These are phyloP conservation scores for Ophion ventricosus DNA, from an alignment of 2,888 invertebrate genomes.

Conservation along the genomic window DNA sequence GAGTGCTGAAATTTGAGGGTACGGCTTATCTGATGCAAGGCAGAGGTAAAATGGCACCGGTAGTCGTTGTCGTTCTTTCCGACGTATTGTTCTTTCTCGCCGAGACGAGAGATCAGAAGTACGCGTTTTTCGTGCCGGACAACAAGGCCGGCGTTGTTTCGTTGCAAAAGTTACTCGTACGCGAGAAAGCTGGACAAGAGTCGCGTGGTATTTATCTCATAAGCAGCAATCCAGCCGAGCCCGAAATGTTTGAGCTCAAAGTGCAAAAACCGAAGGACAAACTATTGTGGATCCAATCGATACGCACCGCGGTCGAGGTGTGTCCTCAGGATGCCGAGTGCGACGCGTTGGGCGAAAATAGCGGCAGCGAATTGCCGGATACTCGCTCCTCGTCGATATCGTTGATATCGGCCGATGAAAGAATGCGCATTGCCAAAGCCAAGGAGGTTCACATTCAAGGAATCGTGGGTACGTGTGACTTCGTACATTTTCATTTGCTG, in stretches of 20 bases:
- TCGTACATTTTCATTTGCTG: background rate
- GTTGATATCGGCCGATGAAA: slow-evolving; percentile 88
- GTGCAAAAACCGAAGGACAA: slow-evolving; percentile 94
- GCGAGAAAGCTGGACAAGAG: slow-evolving; percentile 97
- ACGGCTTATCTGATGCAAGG: slow-evolving; percentile 95
- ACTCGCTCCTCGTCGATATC: slow-evolving; percentile 79
- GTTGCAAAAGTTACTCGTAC: slow-evolving; percentile 94
- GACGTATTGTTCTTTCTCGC: slow-evolving; percentile 96
- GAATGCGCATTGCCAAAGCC: slow-evolving; percentile 90
- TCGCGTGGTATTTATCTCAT: slow-evolving; percentile 96
- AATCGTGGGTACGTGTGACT: slow-evolving; percentile 89
- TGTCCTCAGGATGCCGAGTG: slow-evolving; percentile 94
- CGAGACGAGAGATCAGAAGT: slow-evolving; percentile 94
- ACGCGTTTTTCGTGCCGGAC: slow-evolving; percentile 96
- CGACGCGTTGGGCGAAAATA: slow-evolving; percentile 82
- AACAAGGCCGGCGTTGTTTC: slow-evolving; percentile 98
- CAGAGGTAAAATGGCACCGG: slow-evolving; percentile 94
- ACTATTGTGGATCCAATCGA: slow-evolving; percentile 94
- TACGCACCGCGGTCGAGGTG: slow-evolving; percentile 93
- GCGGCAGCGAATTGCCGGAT: slow-evolving; percentile 73
- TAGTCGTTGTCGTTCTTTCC: slow-evolving; percentile 94
- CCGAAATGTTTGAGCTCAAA: slow-evolving; percentile 98
- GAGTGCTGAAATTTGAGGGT: slow-evolving; percentile 95
- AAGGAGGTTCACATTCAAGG: slow-evolving; percentile 92
- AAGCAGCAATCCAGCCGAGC: slow-evolving; percentile 94